These are phyloP conservation scores for Patella caerulea DNA, from an alignment of 2,888 invertebrate genomes.

Conservation along the genomic window DNA sequence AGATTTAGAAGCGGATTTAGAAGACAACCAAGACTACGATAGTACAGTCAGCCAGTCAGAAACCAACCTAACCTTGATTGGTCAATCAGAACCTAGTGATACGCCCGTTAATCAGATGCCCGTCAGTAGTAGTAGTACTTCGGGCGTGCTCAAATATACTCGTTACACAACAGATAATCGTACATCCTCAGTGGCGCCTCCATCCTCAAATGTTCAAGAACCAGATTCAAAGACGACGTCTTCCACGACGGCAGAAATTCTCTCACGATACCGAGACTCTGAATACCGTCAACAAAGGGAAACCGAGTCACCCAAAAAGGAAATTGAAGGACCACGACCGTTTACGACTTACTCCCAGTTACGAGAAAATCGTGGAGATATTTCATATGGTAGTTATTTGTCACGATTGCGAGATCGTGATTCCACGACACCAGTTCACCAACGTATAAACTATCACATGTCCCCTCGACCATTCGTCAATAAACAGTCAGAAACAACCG, in stretches of 20 bases:
- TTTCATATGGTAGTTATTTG: conserved; percentile 8
- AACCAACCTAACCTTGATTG: conserved; percentile 65
- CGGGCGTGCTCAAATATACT: conserved; percentile 19
- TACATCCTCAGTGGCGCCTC: conserved; percentile 20
- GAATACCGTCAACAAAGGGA: neutral
- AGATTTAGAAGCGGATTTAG: conserved; percentile 77
- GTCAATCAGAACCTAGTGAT: conserved; percentile 56
- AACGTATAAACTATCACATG: conserved; percentile 7
- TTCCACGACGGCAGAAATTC: conserved; percentile 27
- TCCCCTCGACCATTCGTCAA: neutral
- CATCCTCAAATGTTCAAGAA: conserved; percentile 33
- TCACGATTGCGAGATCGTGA: conserved; percentile 13
- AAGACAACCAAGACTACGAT: conserved; percentile 76
- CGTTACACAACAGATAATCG: conserved; percentile 42
- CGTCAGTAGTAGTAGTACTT: conserved; percentile 6
- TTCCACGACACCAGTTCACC: neutral
- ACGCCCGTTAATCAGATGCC: neutral
- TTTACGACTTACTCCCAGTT: conserved; percentile 6
- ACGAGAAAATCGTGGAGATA: conserved; percentile 11
- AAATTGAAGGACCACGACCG: conserved; percentile 8
- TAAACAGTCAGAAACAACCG: conserved; percentile 30
- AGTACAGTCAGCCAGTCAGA: conserved; percentile 74
- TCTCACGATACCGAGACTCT: neutral
- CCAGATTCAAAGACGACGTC: conserved; percentile 42
- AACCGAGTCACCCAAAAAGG: neutral